A percentile compares a stretch with the other conserved stretches of the same genome.
These are phyloP conservation scores for Drosophila affinis DNA, from an alignment of 2,888 invertebrate species.

Conservation along the genomic window DNA sequence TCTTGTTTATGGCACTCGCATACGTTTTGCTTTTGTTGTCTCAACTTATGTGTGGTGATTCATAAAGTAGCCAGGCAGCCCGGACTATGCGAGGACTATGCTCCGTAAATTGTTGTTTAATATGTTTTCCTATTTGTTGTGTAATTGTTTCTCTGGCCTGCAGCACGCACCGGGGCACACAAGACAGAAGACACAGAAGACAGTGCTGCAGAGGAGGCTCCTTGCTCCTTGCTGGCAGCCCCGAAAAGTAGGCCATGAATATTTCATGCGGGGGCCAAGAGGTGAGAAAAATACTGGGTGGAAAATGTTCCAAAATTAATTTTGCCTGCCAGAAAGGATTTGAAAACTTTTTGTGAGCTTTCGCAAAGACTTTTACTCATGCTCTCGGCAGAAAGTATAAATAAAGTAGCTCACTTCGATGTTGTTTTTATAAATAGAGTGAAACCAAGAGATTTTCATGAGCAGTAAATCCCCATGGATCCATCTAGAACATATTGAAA, in stretches of 20 bases:
- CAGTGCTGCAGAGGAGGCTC: neutral
- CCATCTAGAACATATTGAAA: conserved; percentile 41
- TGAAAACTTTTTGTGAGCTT: conserved; percentile 31
- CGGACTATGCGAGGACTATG: conserved; percentile 26
- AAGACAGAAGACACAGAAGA: too few relatives aligned
- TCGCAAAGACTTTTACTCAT: conserved; percentile 23
- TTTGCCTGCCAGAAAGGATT: conserved; percentile 29
- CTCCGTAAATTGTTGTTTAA: conserved; percentile 72
- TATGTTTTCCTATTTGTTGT: conserved; percentile 54
- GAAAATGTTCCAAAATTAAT: conserved; percentile 32
- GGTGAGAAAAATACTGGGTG: conserved; percentile 22
- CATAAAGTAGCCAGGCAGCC: conserved; percentile 56
- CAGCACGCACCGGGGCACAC: neutral
- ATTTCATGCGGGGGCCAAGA: conserved; percentile 8
- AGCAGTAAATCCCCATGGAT: conserved; percentile 38
- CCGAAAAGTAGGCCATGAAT: neutral
- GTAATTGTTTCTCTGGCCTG: conserved; percentile 41
- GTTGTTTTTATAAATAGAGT: conserved; percentile 36
- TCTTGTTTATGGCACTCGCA: conserved; percentile 51
- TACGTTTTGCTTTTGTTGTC: conserved; percentile 28
- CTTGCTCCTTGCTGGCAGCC: neutral
- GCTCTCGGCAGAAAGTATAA: conserved; percentile 4
- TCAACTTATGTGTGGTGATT: conserved; percentile 33
- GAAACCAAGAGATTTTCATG: conserved; percentile 34
- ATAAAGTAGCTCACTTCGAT: conserved; percentile 9